These are phyloP conservation scores for Elysia chlorotica DNA, from an alignment of 1,140 invertebrate genomes.

Conservation along the genomic window DNA sequence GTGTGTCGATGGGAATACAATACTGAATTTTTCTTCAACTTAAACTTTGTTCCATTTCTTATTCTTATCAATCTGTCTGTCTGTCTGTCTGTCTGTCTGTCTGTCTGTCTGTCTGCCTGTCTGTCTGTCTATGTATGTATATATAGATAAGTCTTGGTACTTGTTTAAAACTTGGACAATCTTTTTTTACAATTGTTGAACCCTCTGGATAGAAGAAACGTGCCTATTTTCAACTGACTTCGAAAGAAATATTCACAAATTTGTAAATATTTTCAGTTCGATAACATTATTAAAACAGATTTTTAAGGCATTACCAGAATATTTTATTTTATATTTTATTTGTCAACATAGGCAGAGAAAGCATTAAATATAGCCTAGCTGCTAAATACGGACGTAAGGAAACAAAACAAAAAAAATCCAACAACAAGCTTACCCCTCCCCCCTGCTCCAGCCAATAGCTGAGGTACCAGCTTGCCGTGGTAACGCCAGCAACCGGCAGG, in stretches of 20 bases:
- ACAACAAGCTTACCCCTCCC: slow-evolving; percentile 53
- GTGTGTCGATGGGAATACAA: background rate
- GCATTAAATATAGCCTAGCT: too few relatives aligned
- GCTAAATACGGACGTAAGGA: background rate
- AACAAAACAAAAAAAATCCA: background rate
- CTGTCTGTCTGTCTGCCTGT: background rate
- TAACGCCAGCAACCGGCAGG: slow-evolving; percentile 67
- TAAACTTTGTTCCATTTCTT: background rate
- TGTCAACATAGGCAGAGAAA: too few relatives aligned
- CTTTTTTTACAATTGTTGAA: too few relatives aligned
- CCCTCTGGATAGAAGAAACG: too few relatives aligned
- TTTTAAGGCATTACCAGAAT: background rate
- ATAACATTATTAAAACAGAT: background rate
- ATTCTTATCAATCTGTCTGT: too few relatives aligned
- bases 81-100: too few relatives aligned
- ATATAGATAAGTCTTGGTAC: too few relatives aligned
- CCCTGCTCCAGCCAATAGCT: slow-evolving; percentile 70
- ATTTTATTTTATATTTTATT: too few relatives aligned
- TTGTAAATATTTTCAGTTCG: background rate
- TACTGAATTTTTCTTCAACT: background rate
- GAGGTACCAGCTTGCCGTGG: slow-evolving; percentile 74
- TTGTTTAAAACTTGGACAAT: too few relatives aligned
- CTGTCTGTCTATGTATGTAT: background rate
- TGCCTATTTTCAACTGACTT: too few relatives aligned
- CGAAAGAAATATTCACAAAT: background rate